Conservation (phyloP, 53 echinoderm and acorn worm species). For the Temnopleurus reevesii region DNA sequence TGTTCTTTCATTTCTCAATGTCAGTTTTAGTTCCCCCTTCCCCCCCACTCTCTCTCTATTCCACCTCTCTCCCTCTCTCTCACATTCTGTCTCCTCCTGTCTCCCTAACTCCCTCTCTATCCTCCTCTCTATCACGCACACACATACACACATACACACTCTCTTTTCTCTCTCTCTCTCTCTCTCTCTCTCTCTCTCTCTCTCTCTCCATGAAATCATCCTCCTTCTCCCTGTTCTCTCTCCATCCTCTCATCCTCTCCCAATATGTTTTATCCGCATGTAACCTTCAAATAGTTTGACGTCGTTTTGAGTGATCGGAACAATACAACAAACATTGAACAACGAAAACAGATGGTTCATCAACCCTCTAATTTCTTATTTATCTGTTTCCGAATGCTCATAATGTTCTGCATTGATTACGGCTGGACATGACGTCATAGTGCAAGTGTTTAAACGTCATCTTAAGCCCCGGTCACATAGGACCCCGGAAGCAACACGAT, state of each 20-base stretch:
- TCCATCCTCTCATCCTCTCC: background rate
- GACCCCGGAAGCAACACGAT: too few species aligned
- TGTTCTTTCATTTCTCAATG: background rate
- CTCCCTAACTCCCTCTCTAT: background rate
- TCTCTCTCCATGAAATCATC: too few species aligned
- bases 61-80: background rate
- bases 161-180: background rate
- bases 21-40: background rate
- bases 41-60: background rate
- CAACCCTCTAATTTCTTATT: background rate
- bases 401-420: background rate
- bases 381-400: background rate
- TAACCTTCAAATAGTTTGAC: too few species aligned
- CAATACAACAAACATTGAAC: background rate
- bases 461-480: too few species aligned
- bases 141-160: background rate
- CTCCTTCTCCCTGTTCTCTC: background rate
- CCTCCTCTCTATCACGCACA: background rate
- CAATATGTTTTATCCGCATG: background rate
- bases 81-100: background rate
- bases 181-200: background rate
- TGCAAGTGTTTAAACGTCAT: background rate
- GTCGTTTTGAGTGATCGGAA: background rate
- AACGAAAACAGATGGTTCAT: background rate
- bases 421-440: conserved; percentile 15